A percentile compares a stretch with the other conserved stretches of the same genome.
These are phyloP conservation scores for Mormyrops boulengeri DNA, from an alignment of 2,797 vertebrate species.

Conservation along the genomic window DNA sequence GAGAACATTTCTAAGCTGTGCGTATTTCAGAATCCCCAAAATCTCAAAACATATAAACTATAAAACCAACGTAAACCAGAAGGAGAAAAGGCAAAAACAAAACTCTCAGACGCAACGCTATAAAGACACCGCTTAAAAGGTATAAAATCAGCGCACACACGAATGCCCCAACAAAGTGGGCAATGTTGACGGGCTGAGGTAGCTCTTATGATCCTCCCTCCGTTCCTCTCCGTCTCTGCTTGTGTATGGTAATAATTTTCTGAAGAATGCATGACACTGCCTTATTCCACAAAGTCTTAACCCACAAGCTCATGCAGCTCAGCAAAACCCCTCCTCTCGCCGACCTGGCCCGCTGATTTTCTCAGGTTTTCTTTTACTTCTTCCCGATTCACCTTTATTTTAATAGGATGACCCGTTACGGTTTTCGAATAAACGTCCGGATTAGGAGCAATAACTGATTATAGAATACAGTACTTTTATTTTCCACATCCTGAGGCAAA, in stretches of 20 bases:
- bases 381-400: not conserved
- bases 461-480: not conserved
- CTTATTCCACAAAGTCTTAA: not conserved
- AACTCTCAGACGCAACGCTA: not conserved
- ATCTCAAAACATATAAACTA: not conserved
- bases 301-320: not conserved
- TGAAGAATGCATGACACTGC: not conserved
- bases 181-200: not conserved
- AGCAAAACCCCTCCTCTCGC: not conserved
- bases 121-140: not conserved
- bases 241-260: conserved; percentile 13
- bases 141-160: not conserved
- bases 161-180: not conserved
- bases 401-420: not conserved
- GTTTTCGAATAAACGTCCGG: not conserved
- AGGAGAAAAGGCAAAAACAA: not conserved
- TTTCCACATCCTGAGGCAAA: not conserved
- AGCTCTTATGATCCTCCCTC: not conserved
- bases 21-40: not conserved
- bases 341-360: not conserved
- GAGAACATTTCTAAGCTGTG: not conserved
- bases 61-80: not conserved
- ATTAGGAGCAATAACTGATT: not conserved
- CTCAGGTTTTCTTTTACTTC: not conserved
- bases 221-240: not conserved